These are phyloP conservation scores for Catotricha subobsoleta DNA, from an alignment of 2,888 invertebrate genomes.

Conservation along the genomic window DNA sequence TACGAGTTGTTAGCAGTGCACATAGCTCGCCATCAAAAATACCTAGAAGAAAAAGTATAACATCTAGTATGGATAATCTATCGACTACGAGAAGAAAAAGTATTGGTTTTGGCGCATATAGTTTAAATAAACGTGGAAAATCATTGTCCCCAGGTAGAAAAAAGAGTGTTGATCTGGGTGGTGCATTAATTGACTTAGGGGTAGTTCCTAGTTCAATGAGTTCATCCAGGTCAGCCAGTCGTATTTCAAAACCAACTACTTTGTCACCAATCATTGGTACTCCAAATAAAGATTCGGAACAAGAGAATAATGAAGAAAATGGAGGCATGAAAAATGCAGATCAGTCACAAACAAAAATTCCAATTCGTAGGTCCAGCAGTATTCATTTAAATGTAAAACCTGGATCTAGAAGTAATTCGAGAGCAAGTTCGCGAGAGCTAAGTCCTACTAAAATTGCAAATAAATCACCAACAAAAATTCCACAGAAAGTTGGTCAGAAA, in stretches of 20 bases:
- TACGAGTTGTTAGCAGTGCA: conserved; percentile 20
- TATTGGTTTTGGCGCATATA: neutral
- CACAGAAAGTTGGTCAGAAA: conserved; percentile 1
- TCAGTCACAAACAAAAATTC: conserved; percentile 25
- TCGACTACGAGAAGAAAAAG: neutral
- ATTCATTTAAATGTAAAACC: conserved; percentile 11
- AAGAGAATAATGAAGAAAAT: neutral
- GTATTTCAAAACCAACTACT: conserved; percentile 24
- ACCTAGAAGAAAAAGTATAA: conserved; percentile 11
- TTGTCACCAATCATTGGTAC: conserved; percentile 29
- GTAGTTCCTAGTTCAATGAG: conserved; percentile 1
- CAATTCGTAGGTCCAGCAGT: conserved; percentile 15
- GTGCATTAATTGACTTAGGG: conserved; percentile 8
- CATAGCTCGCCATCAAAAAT: conserved; percentile 17
- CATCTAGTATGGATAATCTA: neutral
- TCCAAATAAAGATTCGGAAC: conserved; percentile 23
- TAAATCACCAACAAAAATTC: neutral
- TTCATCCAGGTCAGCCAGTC: conserved; percentile 15
- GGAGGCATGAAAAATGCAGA: conserved; percentile 7
- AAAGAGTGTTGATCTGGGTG: neutral
- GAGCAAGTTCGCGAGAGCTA: conserved; percentile 11
- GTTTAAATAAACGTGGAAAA: neutral
- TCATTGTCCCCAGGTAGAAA: neutral
- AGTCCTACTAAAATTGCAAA: conserved; percentile 11
- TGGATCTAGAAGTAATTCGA: conserved; percentile 13